phyloP scores from a whole-genome alignment of 2,113 vertebrate genomes.

The Bucco capensis region DNA sequence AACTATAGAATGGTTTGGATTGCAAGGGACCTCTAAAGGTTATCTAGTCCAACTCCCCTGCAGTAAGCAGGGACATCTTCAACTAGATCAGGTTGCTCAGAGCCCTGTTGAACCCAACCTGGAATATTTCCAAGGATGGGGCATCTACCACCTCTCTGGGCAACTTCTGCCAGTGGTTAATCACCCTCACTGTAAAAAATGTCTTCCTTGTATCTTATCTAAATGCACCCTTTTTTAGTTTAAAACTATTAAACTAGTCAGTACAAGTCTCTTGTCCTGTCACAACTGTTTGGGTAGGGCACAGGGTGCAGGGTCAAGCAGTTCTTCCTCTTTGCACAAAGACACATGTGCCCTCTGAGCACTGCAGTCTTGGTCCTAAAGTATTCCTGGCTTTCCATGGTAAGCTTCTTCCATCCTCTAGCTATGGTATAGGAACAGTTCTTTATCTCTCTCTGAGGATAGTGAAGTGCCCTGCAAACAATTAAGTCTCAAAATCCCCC shows the following conservation, averaged over 20 bases:
- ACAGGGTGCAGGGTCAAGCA: accelerated
- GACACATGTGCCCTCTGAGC: background rate
- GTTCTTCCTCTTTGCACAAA: background rate
- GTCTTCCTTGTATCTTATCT: no score
- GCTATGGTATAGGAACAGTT: background rate
- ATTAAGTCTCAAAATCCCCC: slow-evolving; percentile 37
- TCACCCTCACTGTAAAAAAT: no score
- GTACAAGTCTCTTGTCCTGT: background rate
- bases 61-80: no score
- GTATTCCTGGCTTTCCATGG: background rate
- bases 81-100: no score
- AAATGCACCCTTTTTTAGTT: no score
- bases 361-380: background rate
- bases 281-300: background rate
- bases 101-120: no score
- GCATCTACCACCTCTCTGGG: no score
- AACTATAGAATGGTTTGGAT: background rate
- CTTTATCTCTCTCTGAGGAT: background rate
- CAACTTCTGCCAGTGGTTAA: no score
- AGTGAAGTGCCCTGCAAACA: slow-evolving; percentile 27
- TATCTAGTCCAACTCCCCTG: background rate
- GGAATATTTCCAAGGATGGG: no score
- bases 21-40: background rate
- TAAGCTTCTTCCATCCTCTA: background rate
- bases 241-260: no score